Evolutionary conservation across 2,113 vertebrate species (phyloP).

Genomic region (Numenius arquata): DNA sequence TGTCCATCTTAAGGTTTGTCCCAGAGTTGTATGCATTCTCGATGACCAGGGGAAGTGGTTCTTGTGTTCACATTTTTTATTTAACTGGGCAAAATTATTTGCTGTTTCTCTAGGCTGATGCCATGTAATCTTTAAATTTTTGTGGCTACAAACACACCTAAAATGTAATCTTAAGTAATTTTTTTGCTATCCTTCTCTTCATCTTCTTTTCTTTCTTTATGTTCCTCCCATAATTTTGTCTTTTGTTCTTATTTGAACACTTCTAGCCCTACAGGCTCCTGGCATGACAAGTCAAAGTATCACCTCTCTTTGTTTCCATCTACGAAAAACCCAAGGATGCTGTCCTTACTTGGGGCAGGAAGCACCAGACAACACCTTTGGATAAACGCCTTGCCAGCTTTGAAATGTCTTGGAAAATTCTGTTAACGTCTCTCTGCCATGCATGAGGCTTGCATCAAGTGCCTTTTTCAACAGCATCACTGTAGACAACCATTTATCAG

Average conservation of each 20-base stretch:
- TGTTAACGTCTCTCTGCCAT: slow-evolving; percentile 31
- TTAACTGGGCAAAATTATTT: neutral
- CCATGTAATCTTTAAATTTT: neutral
- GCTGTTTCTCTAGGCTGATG: neutral
- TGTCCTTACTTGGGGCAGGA: neutral
- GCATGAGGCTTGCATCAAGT: slow-evolving; percentile 65
- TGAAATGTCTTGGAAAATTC: slow-evolving; percentile 23
- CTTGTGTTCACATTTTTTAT: neutral
- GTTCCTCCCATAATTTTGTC: neutral
- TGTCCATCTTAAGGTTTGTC: neutral
- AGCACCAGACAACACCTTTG: neutral
- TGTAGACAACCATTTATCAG: slow-evolving; percentile 79
- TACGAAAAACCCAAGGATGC: neutral
- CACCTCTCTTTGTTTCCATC: neutral
- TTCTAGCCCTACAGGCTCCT: neutral
- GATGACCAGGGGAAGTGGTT: neutral
- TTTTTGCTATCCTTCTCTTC: neutral
- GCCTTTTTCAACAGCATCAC: slow-evolving; percentile 65
- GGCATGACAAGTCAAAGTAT: neutral
- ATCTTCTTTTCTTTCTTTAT: neutral
- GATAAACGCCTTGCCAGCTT: slow-evolving; percentile 18
- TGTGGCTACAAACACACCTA: neutral
- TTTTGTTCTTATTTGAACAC: neutral
- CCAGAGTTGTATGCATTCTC: neutral
- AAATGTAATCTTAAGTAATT: neutral